A percentile compares a stretch with the other conserved stretches of the same genome.
Conservation (phyloP, 2,113 vertebrate species). For the Rhabdomys dilectus region DNA sequence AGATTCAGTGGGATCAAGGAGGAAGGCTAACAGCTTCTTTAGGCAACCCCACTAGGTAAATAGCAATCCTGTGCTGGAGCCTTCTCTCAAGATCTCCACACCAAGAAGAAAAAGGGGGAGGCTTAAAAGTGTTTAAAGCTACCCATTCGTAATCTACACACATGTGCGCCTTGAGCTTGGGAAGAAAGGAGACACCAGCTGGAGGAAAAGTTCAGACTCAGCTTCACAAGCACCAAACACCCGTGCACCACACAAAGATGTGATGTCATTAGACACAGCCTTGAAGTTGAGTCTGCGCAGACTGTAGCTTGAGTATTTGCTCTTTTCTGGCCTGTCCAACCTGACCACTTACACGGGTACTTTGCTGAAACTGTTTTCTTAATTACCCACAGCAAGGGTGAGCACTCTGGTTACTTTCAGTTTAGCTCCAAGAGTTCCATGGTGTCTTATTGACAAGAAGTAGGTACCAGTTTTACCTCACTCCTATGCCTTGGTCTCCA, state of each 20-base stretch:
- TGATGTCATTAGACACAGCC: neutral
- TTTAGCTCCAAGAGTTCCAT: slow-evolving; percentile 35
- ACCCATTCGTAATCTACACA: neutral
- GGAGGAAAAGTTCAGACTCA: neutral
- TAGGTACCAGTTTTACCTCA: neutral
- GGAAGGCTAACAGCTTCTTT: neutral
- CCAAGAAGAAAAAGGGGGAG: neutral
- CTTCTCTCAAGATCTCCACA: neutral
- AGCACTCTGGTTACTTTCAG: neutral
- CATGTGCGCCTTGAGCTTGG: neutral
- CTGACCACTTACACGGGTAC: neutral
- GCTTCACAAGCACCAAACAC: neutral
- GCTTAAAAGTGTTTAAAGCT: neutral
- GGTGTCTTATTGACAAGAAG: slow-evolving; percentile 37
- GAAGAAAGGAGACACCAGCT: neutral
- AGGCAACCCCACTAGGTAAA: neutral
- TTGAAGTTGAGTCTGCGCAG: neutral
- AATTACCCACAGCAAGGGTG: neutral
- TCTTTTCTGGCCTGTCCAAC: neutral
- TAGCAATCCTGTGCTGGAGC: neutral
- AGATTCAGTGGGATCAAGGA: neutral
- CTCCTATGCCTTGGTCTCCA: neutral
- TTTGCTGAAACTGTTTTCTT: neutral
- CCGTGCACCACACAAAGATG: neutral
- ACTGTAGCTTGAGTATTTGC: neutral